Conservation (phyloP, 2,888 invertebrate genomes). For the Synergus umbraculus region DNA sequence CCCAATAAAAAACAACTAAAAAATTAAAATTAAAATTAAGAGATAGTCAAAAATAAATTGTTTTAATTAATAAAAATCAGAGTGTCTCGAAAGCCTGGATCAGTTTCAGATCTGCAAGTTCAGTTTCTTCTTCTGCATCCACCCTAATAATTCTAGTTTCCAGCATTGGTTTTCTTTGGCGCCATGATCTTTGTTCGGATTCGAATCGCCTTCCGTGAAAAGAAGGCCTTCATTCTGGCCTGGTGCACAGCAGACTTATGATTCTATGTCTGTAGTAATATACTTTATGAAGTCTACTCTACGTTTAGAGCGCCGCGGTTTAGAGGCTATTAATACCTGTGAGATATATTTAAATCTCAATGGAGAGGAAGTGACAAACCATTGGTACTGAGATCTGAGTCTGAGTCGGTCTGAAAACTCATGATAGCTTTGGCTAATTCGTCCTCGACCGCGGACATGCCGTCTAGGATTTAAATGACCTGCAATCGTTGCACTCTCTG, state of each 20-base stretch:
- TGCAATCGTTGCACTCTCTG: constrained; percentile 48
- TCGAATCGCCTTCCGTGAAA: constrained; percentile 38
- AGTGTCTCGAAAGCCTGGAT: neutral
- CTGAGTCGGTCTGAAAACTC: neutral
- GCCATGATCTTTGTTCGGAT: constrained; percentile 45
- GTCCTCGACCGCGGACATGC: constrained; percentile 58
- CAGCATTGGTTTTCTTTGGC: neutral
- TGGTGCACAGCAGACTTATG: constrained; percentile 9
- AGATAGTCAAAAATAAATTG: neutral
- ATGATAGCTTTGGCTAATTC: constrained; percentile 47
- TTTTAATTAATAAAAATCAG: neutral
- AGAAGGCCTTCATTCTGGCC: constrained; percentile 46
- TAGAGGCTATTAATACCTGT: constrained; percentile 72
- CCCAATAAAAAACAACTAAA: too few species aligned
- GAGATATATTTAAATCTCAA: constrained; percentile 74
- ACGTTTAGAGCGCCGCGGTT: neutral
- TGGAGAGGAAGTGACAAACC: constrained; percentile 67
- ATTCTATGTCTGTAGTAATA: constrained; percentile 6
- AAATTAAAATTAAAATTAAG: too few species aligned
- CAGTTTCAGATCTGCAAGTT: neutral
- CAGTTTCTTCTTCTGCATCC: neutral
- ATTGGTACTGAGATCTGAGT: constrained; percentile 21
- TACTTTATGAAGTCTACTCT: constrained; percentile 7
- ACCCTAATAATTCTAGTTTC: neutral
- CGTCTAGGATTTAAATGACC: constrained; percentile 59